phyloP scores from a whole-genome alignment of 2,888 invertebrate genomes.

The Macrophya alboannulata region DNA sequence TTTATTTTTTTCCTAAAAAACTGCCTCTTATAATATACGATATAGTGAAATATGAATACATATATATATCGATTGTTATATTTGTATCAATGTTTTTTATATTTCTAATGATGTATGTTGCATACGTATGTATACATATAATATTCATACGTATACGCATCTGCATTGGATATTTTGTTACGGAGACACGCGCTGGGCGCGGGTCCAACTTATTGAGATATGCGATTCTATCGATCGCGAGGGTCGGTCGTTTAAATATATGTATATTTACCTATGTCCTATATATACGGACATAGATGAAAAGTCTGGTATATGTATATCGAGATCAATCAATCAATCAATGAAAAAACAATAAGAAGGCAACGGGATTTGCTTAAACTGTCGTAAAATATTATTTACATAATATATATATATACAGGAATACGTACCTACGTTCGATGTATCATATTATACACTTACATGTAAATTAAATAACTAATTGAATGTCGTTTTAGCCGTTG shows the following conservation, averaged over 20 bases:
- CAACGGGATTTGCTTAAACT: constrained; percentile 23
- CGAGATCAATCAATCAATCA: not conserved
- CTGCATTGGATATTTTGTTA: constrained; percentile 38
- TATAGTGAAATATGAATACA: constrained; percentile 34
- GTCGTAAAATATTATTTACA: not conserved
- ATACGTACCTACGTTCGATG: not conserved
- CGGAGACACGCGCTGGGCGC: constrained; percentile 38
- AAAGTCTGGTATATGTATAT: constrained; percentile 15
- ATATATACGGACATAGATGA: constrained; percentile 28
- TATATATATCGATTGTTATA: constrained; percentile 48
- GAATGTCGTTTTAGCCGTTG: not conserved
- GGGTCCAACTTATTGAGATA: constrained; percentile 24
- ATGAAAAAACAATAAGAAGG: not conserved
- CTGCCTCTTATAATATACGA: constrained; percentile 13
- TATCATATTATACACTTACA: not conserved
- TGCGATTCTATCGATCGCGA: not conserved
- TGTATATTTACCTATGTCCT: constrained; percentile 6
- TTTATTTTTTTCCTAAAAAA: constrained; percentile 15
- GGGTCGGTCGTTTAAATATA: constrained; percentile 22
- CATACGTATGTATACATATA: too few species aligned
- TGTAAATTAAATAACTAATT: not conserved
- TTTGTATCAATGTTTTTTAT: constrained; percentile 55
- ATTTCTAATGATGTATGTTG: constrained; percentile 29
- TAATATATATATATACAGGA: constrained; percentile 3
- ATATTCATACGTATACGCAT: not conserved